Conservation (phyloP, 2,888 invertebrate genomes). For the Agonum fuliginosum region DNA sequence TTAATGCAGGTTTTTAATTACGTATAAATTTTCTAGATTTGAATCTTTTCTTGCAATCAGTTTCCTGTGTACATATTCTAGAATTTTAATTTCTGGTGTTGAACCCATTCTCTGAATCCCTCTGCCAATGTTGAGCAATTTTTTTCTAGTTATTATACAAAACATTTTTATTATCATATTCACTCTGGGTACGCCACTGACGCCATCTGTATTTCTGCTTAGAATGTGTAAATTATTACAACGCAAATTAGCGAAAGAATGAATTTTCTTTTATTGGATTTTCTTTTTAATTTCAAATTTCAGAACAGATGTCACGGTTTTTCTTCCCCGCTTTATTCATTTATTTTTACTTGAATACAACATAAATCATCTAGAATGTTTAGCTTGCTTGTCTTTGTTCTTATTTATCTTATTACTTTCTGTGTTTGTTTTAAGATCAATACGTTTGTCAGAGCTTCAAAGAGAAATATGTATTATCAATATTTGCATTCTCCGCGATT, state of each 20-base stretch:
- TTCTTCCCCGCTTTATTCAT: conserved; percentile 37
- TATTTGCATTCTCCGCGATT: conserved; percentile 15
- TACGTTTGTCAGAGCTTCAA: conserved; percentile 14
- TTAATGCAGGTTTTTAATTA: no score
- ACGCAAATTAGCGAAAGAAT: conserved; percentile 58
- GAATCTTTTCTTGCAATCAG: no score
- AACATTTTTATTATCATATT: no score
- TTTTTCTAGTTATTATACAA: no score
- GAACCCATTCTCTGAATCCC: no score
- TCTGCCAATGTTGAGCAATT: no score
- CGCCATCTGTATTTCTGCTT: conserved; percentile 57
- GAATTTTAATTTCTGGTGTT: no score
- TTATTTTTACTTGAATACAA: conserved; percentile 35
- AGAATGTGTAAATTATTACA: conserved; percentile 60
- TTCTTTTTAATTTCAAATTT: conserved; percentile 60
- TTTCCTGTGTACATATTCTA: no score
- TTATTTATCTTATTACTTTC: conserved; percentile 49
- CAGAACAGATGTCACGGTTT: conserved; percentile 58
- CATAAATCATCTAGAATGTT: conserved; percentile 46
- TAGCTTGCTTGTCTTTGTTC: conserved; percentile 25
- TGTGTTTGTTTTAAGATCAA: conserved; percentile 41
- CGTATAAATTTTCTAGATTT: no score
- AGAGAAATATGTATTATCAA: conserved; percentile 22
- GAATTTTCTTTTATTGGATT: conserved; percentile 56
- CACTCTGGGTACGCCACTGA: no score